Conservation (phyloP, 2,797 vertebrate genomes). For the Alosa sapidissima region DNA sequence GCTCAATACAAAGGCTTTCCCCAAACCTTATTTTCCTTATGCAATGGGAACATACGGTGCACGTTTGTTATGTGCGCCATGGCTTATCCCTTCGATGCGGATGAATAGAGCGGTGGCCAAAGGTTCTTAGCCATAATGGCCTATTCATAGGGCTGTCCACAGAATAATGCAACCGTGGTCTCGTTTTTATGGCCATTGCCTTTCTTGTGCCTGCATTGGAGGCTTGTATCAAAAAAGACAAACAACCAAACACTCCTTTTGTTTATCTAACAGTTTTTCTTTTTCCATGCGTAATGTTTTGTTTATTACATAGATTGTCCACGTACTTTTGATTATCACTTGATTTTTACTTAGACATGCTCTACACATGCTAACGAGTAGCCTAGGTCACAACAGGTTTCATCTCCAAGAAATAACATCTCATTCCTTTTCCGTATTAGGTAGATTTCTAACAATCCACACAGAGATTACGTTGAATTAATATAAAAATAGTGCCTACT, state of each 20-base stretch:
- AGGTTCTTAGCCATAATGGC: neutral
- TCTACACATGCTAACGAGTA: too few species aligned
- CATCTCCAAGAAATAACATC: too few species aligned
- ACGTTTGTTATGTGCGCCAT: neutral
- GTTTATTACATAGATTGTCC: neutral
- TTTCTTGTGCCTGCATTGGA: neutral
- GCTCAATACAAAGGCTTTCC: constrained; percentile 44
- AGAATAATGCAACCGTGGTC: neutral
- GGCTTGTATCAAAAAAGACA: neutral
- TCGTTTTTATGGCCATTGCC: neutral
- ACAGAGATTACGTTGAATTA: neutral
- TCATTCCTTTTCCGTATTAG: too few species aligned
- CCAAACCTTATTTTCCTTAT: constrained; percentile 24
- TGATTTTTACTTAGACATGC: too few species aligned
- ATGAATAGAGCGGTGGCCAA: neutral
- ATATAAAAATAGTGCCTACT: neutral
- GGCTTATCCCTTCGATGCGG: neutral
- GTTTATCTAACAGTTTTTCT: neutral
- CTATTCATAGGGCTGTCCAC: neutral
- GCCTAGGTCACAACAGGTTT: too few species aligned
- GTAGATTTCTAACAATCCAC: neutral
- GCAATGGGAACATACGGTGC: neutral
- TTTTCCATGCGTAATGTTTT: neutral
- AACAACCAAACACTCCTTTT: neutral
- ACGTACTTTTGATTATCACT: neutral